Evolutionary conservation across 2,797 vertebrate genomes (phyloP).

Genomic region (Lycodopsis pacificus): DNA sequence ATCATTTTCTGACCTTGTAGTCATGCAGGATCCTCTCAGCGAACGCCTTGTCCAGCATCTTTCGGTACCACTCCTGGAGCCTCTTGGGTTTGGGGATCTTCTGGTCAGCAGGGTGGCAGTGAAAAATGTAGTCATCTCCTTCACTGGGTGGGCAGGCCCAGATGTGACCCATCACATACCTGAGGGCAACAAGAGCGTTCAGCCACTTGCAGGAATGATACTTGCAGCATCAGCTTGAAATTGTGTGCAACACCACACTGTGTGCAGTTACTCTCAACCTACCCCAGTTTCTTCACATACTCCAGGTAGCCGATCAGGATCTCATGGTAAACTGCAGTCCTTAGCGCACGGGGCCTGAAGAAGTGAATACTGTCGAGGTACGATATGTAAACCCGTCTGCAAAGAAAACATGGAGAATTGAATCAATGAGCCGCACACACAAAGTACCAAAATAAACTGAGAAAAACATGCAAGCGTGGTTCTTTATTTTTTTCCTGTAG

Average conservation of each 20-base stretch:
- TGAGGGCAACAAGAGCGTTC: conserved; percentile 60
- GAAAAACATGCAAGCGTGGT: fast-evolving
- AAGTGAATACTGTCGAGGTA: conserved; percentile 99
- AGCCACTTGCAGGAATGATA: neutral
- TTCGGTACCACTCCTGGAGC: conserved; percentile 98
- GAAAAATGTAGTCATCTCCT: conserved; percentile 99
- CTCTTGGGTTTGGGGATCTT: conserved; percentile 99
- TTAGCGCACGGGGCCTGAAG: conserved; percentile 94
- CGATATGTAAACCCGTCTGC: conserved; percentile 98
- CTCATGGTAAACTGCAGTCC: conserved; percentile 98
- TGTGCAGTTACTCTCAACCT: conserved; percentile 52
- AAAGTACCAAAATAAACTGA: neutral
- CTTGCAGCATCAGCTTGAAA: neutral
- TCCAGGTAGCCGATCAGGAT: conserved; percentile 99
- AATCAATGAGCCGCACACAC: neutral
- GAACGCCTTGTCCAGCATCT: conserved; percentile 99
- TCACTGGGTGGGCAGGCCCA: conserved; percentile 99
- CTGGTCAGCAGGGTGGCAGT: conserved; percentile 97
- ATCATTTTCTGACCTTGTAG: conserved; percentile 90
- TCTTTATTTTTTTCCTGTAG: neutral
- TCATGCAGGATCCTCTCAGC: conserved; percentile 97
- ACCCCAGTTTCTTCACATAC: conserved; percentile 99
- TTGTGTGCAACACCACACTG: neutral
- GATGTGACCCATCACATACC: conserved; percentile 97
- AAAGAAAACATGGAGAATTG: conserved; percentile 18